These are phyloP conservation scores for Mustela nigripes DNA, from an alignment of 2,113 vertebrate species.

Conservation along the genomic window DNA sequence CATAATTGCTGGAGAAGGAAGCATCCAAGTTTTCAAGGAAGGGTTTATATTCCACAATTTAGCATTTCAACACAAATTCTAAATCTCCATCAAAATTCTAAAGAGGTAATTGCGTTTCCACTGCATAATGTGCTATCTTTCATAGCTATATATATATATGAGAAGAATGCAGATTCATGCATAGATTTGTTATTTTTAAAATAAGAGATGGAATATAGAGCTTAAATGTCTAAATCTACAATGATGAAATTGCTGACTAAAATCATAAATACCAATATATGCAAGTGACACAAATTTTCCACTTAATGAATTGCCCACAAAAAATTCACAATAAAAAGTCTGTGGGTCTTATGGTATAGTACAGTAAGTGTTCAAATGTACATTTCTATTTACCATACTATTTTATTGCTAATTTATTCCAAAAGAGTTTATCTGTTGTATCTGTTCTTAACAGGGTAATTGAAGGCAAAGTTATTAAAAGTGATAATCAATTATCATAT, in stretches of 20 bases:
- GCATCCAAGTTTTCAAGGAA: background rate
- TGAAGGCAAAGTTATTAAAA: conserved; percentile 70
- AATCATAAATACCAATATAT: conserved; percentile 3
- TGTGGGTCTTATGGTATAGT: background rate
- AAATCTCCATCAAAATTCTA: conserved; percentile 38
- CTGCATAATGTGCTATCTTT: conserved; percentile 35
- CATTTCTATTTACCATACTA: conserved; percentile 1
- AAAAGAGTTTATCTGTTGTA: background rate
- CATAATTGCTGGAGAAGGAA: background rate
- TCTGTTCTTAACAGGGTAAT: conserved; percentile 42
- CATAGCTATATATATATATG: background rate
- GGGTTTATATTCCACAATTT: background rate
- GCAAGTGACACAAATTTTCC: conserved; percentile 33
- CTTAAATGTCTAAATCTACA: conserved; percentile 18
- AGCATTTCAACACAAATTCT: conserved; percentile 15
- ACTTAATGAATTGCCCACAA: conserved; percentile 29
- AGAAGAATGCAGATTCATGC: conserved; percentile 56
- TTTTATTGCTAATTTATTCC: background rate
- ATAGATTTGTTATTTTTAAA: conserved; percentile 46
- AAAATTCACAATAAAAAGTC: background rate
- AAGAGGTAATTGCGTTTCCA: conserved; percentile 24
- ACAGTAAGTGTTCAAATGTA: background rate
- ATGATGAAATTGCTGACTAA: conserved; percentile 65
- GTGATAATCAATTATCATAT: conserved; percentile 61
- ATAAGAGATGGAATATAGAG: conserved; percentile 44